Evolutionary conservation across 1,140 invertebrate species (phyloP).

Genomic region (Macrobrachium nipponense): DNA sequence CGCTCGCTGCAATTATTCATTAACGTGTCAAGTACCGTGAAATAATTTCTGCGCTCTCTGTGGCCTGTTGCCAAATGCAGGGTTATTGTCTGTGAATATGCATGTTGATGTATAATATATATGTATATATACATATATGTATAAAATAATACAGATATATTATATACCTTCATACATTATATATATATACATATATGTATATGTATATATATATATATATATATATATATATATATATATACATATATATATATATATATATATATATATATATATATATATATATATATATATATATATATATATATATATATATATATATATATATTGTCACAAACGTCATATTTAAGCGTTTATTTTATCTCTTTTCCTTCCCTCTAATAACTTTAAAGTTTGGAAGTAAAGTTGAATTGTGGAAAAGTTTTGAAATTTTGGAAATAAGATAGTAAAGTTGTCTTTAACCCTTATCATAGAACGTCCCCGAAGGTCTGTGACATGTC

Average conservation of each 20-base stretch:
- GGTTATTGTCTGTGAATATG: not conserved
- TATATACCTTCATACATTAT: not conserved
- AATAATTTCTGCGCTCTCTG: not conserved
- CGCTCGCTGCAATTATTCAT: no score
- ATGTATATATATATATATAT: conserved; percentile 2
- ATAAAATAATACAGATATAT: not conserved
- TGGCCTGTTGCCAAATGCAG: no score
- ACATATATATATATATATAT: not conserved
- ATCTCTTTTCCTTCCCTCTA: no score
- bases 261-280: not conserved
- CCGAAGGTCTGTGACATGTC: no score
- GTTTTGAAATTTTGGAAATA: no score
- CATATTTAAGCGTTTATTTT: no score
- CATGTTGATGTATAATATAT: not conserved
- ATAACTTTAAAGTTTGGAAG: no score
- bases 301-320: not conserved
- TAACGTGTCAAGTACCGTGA: no score
- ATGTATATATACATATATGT: not conserved
- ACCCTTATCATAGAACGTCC: no score
- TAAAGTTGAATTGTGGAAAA: no score
- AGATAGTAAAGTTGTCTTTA: no score
- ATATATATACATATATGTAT: conserved; percentile 2
- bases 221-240: conserved; percentile 16
- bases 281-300: not conserved
- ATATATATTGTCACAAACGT: no score